A percentile compares a stretch with the other conserved stretches of the same genome.
phyloP scores from a whole-genome alignment of 2,888 invertebrate genomes.

The Spatulosminthurus flaviceps region DNA sequence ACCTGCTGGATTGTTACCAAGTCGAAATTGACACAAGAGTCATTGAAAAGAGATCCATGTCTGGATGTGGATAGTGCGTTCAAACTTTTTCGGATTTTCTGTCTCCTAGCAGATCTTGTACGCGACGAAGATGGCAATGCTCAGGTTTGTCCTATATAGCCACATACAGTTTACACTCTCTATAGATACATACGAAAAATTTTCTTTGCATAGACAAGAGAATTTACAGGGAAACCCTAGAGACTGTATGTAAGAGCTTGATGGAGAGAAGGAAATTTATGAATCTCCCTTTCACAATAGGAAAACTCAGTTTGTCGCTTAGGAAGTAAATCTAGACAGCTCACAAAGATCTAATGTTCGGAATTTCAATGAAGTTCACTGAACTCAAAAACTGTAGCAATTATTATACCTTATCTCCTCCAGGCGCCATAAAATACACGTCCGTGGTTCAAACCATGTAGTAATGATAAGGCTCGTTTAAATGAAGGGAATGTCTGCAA shows the following conservation, averaged over 20 bases:
- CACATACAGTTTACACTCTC: too few species aligned
- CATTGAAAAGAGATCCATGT: constrained; percentile 70
- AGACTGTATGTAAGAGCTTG: neutral
- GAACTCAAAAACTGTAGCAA: too few species aligned
- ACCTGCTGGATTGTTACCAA: constrained; percentile 84
- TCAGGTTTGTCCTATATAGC: constrained; percentile 54
- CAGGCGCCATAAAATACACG: too few species aligned
- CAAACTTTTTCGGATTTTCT: constrained; percentile 81
- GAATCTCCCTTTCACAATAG: neutral
- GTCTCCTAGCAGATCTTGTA: constrained; percentile 78
- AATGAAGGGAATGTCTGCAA: too few species aligned
- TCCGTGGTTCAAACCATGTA: too few species aligned
- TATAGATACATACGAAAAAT: too few species aligned
- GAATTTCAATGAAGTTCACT: too few species aligned
- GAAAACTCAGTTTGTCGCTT: neutral
- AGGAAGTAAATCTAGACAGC: neutral
- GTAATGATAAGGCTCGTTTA: too few species aligned
- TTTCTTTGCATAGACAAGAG: neutral
- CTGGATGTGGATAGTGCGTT: constrained; percentile 76
- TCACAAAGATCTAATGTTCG: neutral
- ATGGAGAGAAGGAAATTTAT: neutral
- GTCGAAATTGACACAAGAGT: constrained; percentile 70
- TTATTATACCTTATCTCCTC: too few species aligned
- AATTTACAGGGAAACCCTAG: neutral
- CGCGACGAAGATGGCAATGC: constrained; percentile 67